Conservation (phyloP, 2,888 invertebrate species). For the Portevinia maculata region DNA sequence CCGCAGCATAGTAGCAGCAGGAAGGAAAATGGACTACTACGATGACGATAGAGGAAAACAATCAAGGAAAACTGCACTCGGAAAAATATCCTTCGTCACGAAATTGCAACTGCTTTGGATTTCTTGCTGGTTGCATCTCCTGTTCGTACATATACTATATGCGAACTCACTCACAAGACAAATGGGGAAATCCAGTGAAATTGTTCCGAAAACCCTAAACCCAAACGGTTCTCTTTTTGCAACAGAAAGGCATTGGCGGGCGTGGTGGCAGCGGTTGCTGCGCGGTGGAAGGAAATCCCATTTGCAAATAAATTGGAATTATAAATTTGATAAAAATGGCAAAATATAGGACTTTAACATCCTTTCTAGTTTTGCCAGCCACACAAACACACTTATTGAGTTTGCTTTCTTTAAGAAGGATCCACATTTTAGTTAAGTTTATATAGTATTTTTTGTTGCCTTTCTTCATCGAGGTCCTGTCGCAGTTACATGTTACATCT, state of each 20-base stretch:
- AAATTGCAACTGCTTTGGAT: conserved; percentile 69
- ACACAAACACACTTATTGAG: conserved; percentile 48
- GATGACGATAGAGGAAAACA: conserved; percentile 68
- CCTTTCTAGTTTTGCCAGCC: conserved; percentile 53
- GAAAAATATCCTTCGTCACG: conserved; percentile 73
- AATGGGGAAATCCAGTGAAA: conserved; percentile 65
- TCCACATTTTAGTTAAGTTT: conserved; percentile 21
- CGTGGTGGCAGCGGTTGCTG: conserved; percentile 23
- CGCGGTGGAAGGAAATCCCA: conserved; percentile 71
- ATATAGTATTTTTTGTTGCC: conserved; percentile 12
- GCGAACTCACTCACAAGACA: conserved; percentile 42
- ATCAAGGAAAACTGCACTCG: conserved; percentile 72
- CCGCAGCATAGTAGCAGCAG: background rate
- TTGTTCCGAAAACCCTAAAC: conserved; percentile 64
- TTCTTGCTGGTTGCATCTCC: conserved; percentile 34
- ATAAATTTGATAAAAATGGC: conserved; percentile 75
- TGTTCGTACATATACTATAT: background rate
- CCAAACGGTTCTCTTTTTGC: conserved; percentile 22
- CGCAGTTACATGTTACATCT: conserved; percentile 67
- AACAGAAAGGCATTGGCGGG: conserved; percentile 20
- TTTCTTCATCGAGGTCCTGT: conserved; percentile 46
- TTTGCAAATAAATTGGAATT: conserved; percentile 76
- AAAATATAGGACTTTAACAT: conserved; percentile 74
- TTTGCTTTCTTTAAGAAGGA: conserved; percentile 42
- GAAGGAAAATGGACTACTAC: conserved; percentile 40